Conservation (phyloP, 2,888 invertebrate species). For the Drosophila anomalipes region DNA sequence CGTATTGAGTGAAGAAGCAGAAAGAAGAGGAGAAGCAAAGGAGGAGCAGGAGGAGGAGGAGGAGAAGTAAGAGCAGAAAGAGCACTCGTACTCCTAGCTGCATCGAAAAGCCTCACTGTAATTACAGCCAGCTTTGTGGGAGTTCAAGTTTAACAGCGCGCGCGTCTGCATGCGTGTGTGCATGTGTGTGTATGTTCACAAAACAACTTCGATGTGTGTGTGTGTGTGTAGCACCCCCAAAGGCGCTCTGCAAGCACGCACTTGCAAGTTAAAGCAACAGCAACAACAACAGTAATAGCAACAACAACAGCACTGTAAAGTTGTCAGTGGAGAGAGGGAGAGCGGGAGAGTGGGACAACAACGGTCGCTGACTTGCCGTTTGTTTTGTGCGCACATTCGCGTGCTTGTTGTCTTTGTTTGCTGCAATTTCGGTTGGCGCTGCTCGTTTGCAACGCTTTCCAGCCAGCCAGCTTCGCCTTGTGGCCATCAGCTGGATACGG, state of each 20-base stretch:
- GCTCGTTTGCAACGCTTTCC: slow-evolving; percentile 50
- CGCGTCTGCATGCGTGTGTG: slow-evolving; percentile 28
- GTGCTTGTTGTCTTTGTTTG: slow-evolving; percentile 72
- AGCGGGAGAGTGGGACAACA: slow-evolving; percentile 1
- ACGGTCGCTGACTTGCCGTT: slow-evolving; percentile 53
- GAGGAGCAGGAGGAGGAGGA: slow-evolving; percentile 20
- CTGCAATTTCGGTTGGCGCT: slow-evolving; percentile 50
- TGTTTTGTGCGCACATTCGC: slow-evolving; percentile 74
- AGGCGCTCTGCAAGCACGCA: slow-evolving; percentile 50
- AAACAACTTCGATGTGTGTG: slow-evolving; percentile 54
- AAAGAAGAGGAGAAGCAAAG: slow-evolving; percentile 18
- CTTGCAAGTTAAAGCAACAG: slow-evolving; percentile 29
- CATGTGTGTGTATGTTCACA: slow-evolving; percentile 15
- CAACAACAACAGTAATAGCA: not conserved
- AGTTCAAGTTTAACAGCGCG: slow-evolving; percentile 73
- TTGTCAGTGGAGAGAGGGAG: slow-evolving; percentile 1
- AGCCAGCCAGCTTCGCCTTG: slow-evolving; percentile 69
- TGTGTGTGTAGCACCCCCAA: slow-evolving; percentile 75
- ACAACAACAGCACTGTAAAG: slow-evolving; percentile 16
- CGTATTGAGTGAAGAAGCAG: slow-evolving; percentile 34
- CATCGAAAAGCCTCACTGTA: slow-evolving; percentile 62
- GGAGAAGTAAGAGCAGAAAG: slow-evolving; percentile 38
- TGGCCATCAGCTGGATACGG: slow-evolving; percentile 80
- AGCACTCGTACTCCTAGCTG: slow-evolving; percentile 43
- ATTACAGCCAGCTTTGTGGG: slow-evolving; percentile 75